These are phyloP conservation scores for Nineta flava DNA, from an alignment of 2,888 invertebrate genomes.

Conservation along the genomic window DNA sequence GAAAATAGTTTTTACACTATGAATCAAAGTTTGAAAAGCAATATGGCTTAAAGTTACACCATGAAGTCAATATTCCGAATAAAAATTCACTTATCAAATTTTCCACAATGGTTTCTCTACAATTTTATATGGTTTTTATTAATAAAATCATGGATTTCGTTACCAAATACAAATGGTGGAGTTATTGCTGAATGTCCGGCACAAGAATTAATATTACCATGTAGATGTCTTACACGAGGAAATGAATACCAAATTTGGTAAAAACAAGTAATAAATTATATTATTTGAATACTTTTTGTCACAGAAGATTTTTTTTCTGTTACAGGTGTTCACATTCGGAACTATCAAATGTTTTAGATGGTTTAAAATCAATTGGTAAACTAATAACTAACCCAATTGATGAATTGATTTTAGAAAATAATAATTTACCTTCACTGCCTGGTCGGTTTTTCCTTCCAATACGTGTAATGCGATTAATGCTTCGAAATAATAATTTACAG, in stretches of 20 bases:
- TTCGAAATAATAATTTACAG: slow-evolving; percentile 69
- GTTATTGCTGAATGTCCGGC: slow-evolving; percentile 41
- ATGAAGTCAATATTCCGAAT: too few species aligned
- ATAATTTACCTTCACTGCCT: slow-evolving; percentile 70
- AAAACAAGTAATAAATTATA: slow-evolving; percentile 12
- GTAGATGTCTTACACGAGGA: slow-evolving; percentile 60
- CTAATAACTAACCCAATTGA: slow-evolving; percentile 57
- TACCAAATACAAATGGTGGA: too few species aligned
- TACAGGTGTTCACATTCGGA: slow-evolving; percentile 86
- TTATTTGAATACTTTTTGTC: not conserved
- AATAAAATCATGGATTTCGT: too few species aligned
- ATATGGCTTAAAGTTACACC: too few species aligned
- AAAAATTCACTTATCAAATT: too few species aligned
- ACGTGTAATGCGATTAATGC: slow-evolving; percentile 61
- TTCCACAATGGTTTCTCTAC: too few species aligned
- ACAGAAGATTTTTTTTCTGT: slow-evolving; percentile 11
- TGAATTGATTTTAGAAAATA: slow-evolving; percentile 76
- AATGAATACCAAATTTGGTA: slow-evolving; percentile 79
- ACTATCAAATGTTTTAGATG: slow-evolving; percentile 56
- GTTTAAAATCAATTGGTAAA: slow-evolving; percentile 51
- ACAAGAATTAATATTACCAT: slow-evolving; percentile 63
- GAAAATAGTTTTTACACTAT: too few species aligned
- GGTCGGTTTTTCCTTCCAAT: slow-evolving; percentile 64
- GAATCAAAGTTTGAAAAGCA: too few species aligned
- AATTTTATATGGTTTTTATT: too few species aligned